Evolutionary conservation across 2,888 invertebrate genomes (phyloP).

Genomic region (Drosophila maculinotata): DNA sequence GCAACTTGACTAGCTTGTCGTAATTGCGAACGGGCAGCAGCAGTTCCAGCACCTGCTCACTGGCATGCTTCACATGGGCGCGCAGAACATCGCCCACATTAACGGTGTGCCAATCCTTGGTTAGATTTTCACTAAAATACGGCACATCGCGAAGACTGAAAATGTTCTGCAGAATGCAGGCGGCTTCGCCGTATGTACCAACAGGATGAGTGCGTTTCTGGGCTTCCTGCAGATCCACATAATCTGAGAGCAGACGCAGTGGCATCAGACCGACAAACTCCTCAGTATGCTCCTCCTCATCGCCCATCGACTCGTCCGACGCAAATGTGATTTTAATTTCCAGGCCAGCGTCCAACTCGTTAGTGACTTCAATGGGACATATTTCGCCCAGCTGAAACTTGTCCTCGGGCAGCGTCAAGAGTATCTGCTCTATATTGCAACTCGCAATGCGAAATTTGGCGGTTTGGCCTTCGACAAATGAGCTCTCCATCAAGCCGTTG

Average conservation of each 20-base stretch:
- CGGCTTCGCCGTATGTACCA: conserved; percentile 70
- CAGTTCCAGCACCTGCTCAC: conserved; percentile 80
- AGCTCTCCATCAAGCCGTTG: conserved; percentile 56
- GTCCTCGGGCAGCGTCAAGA: conserved; percentile 77
- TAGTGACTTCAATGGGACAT: conserved; percentile 75
- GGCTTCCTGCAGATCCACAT: conserved; percentile 79
- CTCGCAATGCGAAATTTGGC: conserved; percentile 79
- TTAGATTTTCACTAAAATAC: conserved; percentile 73
- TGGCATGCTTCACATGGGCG: conserved; percentile 80
- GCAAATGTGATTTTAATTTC: conserved; percentile 81
- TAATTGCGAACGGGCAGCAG: conserved; percentile 80
- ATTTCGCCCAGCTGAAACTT: conserved; percentile 82
- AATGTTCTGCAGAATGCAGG: conserved; percentile 80
- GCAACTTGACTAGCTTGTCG: conserved; percentile 81
- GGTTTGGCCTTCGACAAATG: conserved; percentile 81
- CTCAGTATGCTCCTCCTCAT: conserved; percentile 47
- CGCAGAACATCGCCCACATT: conserved; percentile 80
- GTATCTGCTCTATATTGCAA: conserved; percentile 73
- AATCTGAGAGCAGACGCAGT: conserved; percentile 80
- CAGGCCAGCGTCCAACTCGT: conserved; percentile 81
- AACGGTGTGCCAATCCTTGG: conserved; percentile 77
- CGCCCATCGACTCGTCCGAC: conserved; percentile 35
- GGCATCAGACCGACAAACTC: conserved; percentile 84
- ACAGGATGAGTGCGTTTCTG: conserved; percentile 69
- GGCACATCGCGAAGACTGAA: conserved; percentile 84